Evolutionary conservation across 1,140 invertebrate genomes (phyloP).

Genomic region (Bombus confusus): DNA sequence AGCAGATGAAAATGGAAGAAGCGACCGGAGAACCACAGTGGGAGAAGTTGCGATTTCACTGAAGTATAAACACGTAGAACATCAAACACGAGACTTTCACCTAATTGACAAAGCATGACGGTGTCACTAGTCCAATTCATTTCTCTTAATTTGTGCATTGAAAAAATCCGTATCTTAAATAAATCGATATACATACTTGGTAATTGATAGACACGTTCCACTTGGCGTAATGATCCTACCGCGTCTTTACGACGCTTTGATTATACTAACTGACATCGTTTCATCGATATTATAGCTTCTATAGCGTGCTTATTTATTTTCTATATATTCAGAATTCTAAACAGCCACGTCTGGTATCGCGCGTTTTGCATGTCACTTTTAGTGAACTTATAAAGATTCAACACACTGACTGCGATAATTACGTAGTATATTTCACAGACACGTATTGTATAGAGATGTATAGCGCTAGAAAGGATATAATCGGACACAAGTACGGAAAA

Average conservation of each 20-base stretch:
- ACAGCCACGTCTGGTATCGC: too few relatives aligned
- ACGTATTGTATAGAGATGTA: too few relatives aligned
- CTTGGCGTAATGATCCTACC: neutral
- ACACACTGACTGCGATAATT: too few relatives aligned
- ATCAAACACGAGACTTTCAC: constrained; percentile 35
- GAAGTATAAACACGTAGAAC: neutral
- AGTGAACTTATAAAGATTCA: too few relatives aligned
- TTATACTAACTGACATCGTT: neutral
- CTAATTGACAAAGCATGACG: constrained; percentile 30
- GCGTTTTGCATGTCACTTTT: too few relatives aligned
- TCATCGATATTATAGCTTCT: neutral
- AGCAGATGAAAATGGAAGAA: neutral
- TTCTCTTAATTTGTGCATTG: neutral
- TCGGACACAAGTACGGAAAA: too few relatives aligned
- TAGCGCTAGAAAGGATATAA: neutral
- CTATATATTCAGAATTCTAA: neutral
- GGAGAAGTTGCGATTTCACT: neutral
- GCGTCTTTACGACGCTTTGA: neutral
- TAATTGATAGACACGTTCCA: neutral
- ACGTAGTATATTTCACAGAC: too few relatives aligned
- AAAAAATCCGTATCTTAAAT: neutral
- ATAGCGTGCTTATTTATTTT: neutral
- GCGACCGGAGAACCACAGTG: neutral
- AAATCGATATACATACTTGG: neutral
- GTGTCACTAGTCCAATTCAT: neutral